Base-by-base conservation (phyloP, 2,113 vertebrate species). In the Strigops habroptila region DNA sequence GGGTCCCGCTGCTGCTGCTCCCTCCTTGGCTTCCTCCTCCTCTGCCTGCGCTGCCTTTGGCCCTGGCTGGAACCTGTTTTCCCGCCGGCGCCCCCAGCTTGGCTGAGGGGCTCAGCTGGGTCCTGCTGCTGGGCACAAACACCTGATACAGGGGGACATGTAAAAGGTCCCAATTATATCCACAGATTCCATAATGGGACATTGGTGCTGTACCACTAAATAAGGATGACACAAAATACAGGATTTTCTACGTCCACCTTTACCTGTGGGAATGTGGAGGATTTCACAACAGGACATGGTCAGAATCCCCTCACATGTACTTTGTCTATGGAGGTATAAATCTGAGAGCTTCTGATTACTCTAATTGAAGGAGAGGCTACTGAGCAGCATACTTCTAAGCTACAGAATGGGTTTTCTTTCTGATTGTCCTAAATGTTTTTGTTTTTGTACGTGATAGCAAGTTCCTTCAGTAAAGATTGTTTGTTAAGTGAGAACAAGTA, bases 81-180 rank as follows among this genome's bases (percentile, higher is more conserved):
- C 19, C 3, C 57, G 13, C 14, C 14, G 33, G 6, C 2, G 1
- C 13, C 33, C 33, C 21, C 13, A 1, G 6, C 55, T 59, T n/a
- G 55, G 33, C 57, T 59, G 57, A 35, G 21, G 21, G 55, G 33
- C 33, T 59, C 55, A 23, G 57, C 57, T 35, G 33, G 22, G 57
- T 59, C 57, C 57, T 59, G 33, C 21, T n/a, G 8, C 22, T 59
- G 41, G 13, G 7, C 21, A 35, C 0, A 5, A 51, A 6, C 17
- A n/a, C 18, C 30, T 33, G 16, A 8, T n/a, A 43, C 23, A 51
- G 48, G 13, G 25, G n/a, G 25, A 16, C 35, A 37, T 49, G 27
- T 71, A 35, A 39, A 60, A 24, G 35, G 30, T 63, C 35, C 14
- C 12, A 28, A 4, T 27, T 75, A 33, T 28, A 41, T 41, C 17